Conservation (phyloP, 2,888 invertebrate species). For the Plemyria rubiginata region DNA sequence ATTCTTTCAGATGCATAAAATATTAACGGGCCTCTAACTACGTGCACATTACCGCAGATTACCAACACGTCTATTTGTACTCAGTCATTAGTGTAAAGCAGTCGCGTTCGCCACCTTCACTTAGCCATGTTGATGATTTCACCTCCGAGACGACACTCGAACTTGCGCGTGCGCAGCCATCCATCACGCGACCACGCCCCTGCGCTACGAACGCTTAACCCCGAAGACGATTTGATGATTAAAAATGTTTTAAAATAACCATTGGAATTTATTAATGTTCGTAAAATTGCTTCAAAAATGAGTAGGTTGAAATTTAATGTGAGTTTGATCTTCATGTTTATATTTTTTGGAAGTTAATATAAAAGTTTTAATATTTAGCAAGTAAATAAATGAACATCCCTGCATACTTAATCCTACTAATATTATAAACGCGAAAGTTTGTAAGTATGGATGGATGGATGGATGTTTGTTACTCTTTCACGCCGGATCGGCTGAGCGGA, state of each 20-base stretch:
- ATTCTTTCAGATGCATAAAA: too few species aligned
- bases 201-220: constrained; percentile 46
- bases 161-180: constrained; percentile 54
- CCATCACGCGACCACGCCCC: constrained; percentile 77
- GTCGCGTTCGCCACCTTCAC: not conserved
- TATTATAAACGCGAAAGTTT: too few species aligned
- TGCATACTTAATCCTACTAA: too few species aligned
- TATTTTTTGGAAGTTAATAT: not conserved
- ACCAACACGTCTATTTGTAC: too few species aligned
- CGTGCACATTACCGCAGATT: too few species aligned
- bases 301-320: constrained; percentile 30
- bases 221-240: constrained; percentile 52
- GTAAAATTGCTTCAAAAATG: constrained; percentile 32
- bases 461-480: too few species aligned
- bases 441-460: too few species aligned
- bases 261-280: constrained; percentile 35
- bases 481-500: too few species aligned
- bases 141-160: constrained; percentile 25
- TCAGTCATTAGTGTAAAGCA: too few species aligned
- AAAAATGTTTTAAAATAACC: constrained; percentile 56
- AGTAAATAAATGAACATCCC: not conserved
- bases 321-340: constrained; percentile 25
- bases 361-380: not conserved
- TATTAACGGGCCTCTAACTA: too few species aligned
- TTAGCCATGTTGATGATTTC: not conserved